Conservation (phyloP, 2,797 vertebrate genomes). For the Microhierax caerulescens region DNA sequence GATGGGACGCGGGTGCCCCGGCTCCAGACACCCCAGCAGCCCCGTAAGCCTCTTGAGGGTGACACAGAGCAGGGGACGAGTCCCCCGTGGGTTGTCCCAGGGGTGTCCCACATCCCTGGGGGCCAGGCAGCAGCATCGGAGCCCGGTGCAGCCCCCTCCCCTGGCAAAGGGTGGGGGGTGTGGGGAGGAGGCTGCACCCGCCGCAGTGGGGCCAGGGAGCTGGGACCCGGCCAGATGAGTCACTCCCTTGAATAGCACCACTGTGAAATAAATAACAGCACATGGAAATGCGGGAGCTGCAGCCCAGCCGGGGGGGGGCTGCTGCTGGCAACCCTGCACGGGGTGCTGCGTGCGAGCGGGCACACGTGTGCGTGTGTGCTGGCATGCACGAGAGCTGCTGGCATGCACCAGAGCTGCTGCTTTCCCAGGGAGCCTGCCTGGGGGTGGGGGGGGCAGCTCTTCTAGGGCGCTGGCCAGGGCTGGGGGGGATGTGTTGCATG, state of each 20-base stretch:
- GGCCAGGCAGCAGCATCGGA: background rate
- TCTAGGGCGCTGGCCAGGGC: background rate
- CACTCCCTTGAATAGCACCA: constrained; percentile 35
- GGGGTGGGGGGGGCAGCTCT: background rate
- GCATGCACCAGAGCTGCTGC: background rate
- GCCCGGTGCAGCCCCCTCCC: rapidly evolving
- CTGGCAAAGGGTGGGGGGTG: background rate
- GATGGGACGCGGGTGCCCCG: background rate
- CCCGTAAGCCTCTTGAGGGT: background rate
- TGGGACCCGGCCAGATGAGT: constrained; percentile 40
- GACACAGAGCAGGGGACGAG: background rate
- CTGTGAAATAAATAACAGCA: constrained; percentile 49
- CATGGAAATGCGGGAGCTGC: background rate
- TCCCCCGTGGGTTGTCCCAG: background rate
- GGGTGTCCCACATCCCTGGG: rapidly evolving
- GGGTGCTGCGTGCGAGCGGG: background rate
- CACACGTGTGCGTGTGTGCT: background rate
- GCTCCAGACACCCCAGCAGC: background rate
- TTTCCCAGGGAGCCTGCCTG: background rate
- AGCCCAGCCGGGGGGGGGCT: background rate
- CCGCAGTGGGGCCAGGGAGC: background rate
- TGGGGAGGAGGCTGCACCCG: background rate
- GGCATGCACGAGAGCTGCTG: background rate
- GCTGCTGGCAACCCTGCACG: background rate
- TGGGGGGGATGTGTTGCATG: rapidly evolving